Evolutionary conservation across 2,113 vertebrate species (phyloP), one percentile per base, ranked within the genome.

Genomic region (Vicugna pacos): DNA sequence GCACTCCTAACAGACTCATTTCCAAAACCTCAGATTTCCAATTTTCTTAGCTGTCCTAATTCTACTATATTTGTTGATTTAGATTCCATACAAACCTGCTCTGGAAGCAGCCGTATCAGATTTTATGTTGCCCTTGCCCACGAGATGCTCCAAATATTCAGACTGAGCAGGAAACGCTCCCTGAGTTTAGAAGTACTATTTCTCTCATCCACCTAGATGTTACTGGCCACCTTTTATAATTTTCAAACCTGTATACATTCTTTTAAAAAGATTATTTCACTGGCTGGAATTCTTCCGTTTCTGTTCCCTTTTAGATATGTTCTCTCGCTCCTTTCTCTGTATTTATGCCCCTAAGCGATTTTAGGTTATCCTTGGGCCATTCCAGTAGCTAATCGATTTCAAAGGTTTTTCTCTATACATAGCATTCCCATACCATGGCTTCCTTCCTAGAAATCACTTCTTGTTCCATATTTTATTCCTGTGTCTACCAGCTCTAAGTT

Each of bases 21-120:
- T 93, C 46, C 46, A 72, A 70, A 93, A 88, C 16, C 75, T 91
- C 4, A 6, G 32, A 48, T 91, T 93, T 83, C 62, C 94, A 77
- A 16, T 70, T 87, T 42, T 92, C 89, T 91, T 65, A 82, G 48
- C 54, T 79, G 16, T 87, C 67, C 69, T 83, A 76, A 86, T 12
- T 76, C 73, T 17, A 38, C 32, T 87, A 10, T 48, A 88, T 88
- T 64, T 73, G 48, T 28, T 95, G 48, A 84, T 94, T 94, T 84
- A 72, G 56, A 77, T 89, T 79, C 62, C 52, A 54, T 50, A 28
- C 17, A 64, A 94, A 79, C 54, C 91, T 88, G 48, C 35, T 60
- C 76, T 73, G 56, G 69, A 91, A 84, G 64, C 20, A 73, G 17
- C 76, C 77, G 3, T 64, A 48, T 84, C 42, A 50, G 76, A 65